Percentiles rank a stretch among this genome's conserved stretches.
phyloP scores from a whole-genome alignment of 2,888 invertebrate genomes.

The Magallana nippona region DNA sequence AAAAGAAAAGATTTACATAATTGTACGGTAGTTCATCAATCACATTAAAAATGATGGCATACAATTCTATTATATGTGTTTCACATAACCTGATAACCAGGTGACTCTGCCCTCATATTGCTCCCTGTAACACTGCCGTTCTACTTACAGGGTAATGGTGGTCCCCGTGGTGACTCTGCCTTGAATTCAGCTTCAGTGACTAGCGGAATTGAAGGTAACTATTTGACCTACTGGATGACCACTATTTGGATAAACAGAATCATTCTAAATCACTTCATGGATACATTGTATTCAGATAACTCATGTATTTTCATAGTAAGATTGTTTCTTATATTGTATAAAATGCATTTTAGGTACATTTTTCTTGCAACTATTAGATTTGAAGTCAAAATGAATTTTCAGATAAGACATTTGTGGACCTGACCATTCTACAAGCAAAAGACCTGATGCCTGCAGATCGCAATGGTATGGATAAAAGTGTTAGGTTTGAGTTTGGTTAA shows the following conservation, averaged over 20 bases:
- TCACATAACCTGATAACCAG: too few relatives aligned
- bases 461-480: constrained; percentile 78
- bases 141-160: not conserved
- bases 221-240: not conserved
- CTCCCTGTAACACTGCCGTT: not conserved
- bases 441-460: constrained; percentile 82
- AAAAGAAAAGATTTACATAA: too few relatives aligned
- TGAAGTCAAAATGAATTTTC: constrained; percentile 43
- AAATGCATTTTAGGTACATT: too few relatives aligned
- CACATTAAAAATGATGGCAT: too few relatives aligned
- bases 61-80: too few relatives aligned
- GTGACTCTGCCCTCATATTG: too few relatives aligned
- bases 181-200: not conserved
- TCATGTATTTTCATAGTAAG: too few relatives aligned
- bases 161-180: not conserved
- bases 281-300: too few relatives aligned
- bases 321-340: too few relatives aligned
- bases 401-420: constrained; percentile 80
- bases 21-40: too few relatives aligned
- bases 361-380: too few relatives aligned
- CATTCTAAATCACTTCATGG: too few relatives aligned
- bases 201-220: constrained; percentile 3
- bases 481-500: not conserved
- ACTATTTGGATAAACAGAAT: not conserved
- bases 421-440: constrained; percentile 81